A percentile compares a stretch with the other conserved stretches of the same genome.
These are phyloP conservation scores for Onychomys leucogaster DNA, from an alignment of 2,797 vertebrate species.

Conservation along the genomic window DNA sequence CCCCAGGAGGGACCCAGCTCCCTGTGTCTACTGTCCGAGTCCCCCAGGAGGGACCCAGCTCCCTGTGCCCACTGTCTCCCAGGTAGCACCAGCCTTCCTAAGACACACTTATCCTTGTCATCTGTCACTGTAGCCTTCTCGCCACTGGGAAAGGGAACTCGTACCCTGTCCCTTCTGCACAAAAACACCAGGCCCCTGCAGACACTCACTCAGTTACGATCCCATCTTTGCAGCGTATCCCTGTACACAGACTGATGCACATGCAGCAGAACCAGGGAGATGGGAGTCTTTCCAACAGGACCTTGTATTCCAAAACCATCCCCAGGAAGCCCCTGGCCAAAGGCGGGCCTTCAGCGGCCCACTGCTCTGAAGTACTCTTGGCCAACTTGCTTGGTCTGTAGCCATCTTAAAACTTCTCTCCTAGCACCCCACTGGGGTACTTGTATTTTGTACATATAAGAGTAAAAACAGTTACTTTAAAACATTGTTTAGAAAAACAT, in stretches of 20 bases:
- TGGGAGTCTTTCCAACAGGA: fast-evolving
- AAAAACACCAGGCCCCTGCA: fast-evolving
- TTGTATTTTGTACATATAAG: slow-evolving; percentile 29
- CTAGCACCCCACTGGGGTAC: neutral
- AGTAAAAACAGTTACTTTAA: slow-evolving; percentile 11
- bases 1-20: too few species aligned
- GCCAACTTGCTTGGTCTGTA: neutral
- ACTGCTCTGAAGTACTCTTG: fast-evolving
- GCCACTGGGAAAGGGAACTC: fast-evolving
- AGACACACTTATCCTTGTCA: neutral
- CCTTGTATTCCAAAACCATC: neutral
- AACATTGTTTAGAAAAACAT: slow-evolving; percentile 61
- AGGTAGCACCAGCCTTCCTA: neutral
- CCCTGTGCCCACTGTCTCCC: too few species aligned
- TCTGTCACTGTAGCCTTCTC: neutral
- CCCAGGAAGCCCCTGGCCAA: neutral
- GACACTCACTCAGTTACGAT: fast-evolving
- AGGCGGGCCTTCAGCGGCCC: neutral
- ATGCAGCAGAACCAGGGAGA: neutral
- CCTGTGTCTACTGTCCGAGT: too few species aligned
- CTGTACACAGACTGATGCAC: neutral
- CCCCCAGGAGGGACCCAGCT: too few species aligned
- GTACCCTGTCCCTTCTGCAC: neutral
- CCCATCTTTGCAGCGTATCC: fast-evolving
- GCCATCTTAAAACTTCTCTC: neutral